Evolutionary conservation across 2,888 invertebrate genomes (phyloP), one percentile per base, ranked within the genome.

Genomic region (Oegoconia quadripuncta): DNA sequence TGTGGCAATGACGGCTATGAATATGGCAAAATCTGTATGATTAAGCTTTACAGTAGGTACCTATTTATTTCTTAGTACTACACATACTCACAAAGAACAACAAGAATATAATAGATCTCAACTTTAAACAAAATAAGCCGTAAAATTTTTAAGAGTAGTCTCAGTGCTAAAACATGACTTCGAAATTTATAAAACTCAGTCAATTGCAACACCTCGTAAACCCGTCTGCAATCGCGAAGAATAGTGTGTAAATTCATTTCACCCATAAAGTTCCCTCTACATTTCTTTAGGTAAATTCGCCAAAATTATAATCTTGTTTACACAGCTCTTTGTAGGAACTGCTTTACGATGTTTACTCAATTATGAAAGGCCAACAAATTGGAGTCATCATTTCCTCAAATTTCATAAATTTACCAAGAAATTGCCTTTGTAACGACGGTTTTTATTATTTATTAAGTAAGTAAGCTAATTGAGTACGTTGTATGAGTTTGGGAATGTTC

Each of bases 241-340:
- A 48, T 50, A 46, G 45, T 48, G 40, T 31, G 48, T 48, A 42
- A 50, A 46, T 50, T 52, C 44, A 41, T 36, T 34, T 25, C 25
- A 41, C 42, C 41, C 44, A 43, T 48, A 48, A 34, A 40, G 25
- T 32, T 31, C 18, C 37, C 17, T 22, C 37, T 25, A 28, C 28
- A 42, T 38, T 35, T 37, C 33, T 28, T 28, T 28, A 26, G 39
- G 16, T 16, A 25, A 36, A 52, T 53, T 52, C 52, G 41, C 48
- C 46, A 44, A 55, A 64, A 64, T 62, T 52, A 56, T 62, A 65
- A 62, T 58, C 64, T 60, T 56, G 54, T 64, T 62, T 62, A 52
- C 55, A 37, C 64, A 57, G 61, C 49, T 42, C 58, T 59, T 51
- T 57, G 50, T 52, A 51, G 50, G 44, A 46, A 46, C 52, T 49